Evolutionary conservation across 2,113 vertebrate species (phyloP), one percentile per base, ranked within the genome.

Genomic region (Mus pahari): DNA sequence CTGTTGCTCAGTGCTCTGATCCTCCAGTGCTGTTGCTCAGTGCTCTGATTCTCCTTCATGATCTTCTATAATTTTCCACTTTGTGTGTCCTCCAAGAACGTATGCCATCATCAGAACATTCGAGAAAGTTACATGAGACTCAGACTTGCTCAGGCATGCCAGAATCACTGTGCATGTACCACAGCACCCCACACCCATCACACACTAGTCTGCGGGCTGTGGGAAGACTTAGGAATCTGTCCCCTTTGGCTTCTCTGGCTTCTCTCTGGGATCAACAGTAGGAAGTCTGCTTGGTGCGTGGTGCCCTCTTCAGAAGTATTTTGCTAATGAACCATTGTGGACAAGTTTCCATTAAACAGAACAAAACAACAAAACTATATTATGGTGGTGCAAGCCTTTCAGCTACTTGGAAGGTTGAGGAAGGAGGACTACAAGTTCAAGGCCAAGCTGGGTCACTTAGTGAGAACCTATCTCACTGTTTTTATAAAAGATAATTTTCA

Each of bases 201-300:
- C 73, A 8, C 58, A 0, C 0, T 0, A 1, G 13, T 24, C 68
- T 36, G 0, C 60, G 11, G 84, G 48, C 50, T 8, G 11, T 24
- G 50, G 50, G 5, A 3, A 17, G 10, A 1, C 26, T 33, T 11
- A 10, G 16, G 24, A 0, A 7, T 19, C 26, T 31, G 75, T n/a
- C 14, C 12, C 16, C n/a, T 5, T 7, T 33, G 55, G 13, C 26
- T 17, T 19, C 39, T 22, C 13, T 13, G 7, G 0, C n/a, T 39
- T 50, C 24, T 81, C 3, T 79, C 86, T 53, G 73, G 33, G 36
- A 17, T 24, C 10, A 20, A 5, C 7, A 71, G 48, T 36, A 70
- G 8, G 1, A 14, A 3, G 19, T 7, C 36, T 4, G 3, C n/a
- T 24, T 53, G 33, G 45, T 39, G 12, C 39, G 22, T 0, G 0